Base-by-base conservation (phyloP, 2,113 vertebrate species). In the Nestor notabilis region DNA sequence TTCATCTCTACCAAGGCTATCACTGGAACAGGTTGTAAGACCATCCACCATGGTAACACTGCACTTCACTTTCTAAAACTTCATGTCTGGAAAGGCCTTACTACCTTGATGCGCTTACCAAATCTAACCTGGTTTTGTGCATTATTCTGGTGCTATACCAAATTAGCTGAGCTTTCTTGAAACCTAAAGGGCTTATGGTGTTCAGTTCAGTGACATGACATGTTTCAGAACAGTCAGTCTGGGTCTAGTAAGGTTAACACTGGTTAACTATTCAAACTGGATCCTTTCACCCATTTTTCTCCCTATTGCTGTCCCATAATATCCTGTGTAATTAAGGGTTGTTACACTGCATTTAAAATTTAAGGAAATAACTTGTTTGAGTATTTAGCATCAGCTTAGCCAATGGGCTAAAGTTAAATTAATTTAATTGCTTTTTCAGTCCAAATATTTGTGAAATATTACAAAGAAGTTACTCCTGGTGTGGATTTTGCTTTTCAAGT, bases 381-480 rank as follows among this genome's bases (percentile, higher is more conserved):
- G 49, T 41, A 71, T 31, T 80, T 94, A 55, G 37, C 55, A 39
- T 83, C 43, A 56, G 28, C 49, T 95, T 96, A 66, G 49, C 56
- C 60, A n/a, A n/a, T n/a, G n/a, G n/a, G n/a, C n/a, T 86, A 58
- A 93, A 95, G 31, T 70, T 55, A 91, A 82, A 85, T 78, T 4
- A 74, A 17, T 91, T 65, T 70, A 72, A 78, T 97, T 89, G 46
- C 10, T 95, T 94, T 85, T 98, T 55, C 96, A 99, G 99, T 97
- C 68, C 97, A 97, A 27, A 97, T 99, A 93, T 99, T 99, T 97
- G 91, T 97, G 83, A 97, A 97, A 21, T 99, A 99, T 91, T 99
- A 99, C 95, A 97, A 95, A 93, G 98, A 95, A 47, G 98, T 98
- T 97, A 82, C 91, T 61, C 98, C 98, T 20, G 98, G 99, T 53